Evolutionary conservation across 64 coral and sea anemone genomes (phyloP).

Genomic region (Montipora capricornis): DNA sequence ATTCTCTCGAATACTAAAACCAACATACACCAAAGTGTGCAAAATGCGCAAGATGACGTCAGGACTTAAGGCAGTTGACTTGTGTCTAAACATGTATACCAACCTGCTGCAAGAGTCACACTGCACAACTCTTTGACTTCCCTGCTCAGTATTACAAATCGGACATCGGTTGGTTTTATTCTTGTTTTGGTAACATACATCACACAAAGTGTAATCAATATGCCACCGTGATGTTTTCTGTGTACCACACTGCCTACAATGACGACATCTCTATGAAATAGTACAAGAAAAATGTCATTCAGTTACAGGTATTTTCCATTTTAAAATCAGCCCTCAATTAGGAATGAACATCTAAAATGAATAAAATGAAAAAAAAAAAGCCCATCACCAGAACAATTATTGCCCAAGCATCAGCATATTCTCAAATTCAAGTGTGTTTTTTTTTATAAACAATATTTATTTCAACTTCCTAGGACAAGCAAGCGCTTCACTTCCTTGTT

Average conservation of each 20-base stretch:
- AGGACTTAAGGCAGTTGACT: background rate
- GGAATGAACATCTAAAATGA: too few relatives aligned
- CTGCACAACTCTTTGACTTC: slow-evolving; percentile 74
- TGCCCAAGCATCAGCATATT: too few relatives aligned
- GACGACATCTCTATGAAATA: slow-evolving; percentile 71
- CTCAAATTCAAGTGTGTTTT: too few relatives aligned
- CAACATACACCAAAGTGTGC: too few relatives aligned
- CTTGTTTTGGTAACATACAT: slow-evolving; percentile 76
- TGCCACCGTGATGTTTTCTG: slow-evolving; percentile 80
- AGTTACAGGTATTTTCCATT: too few relatives aligned
- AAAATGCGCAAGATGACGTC: too few relatives aligned
- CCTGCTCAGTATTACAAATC: slow-evolving; percentile 76
- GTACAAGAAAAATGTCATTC: background rate
- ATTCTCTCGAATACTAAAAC: too few relatives aligned
- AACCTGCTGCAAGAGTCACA: slow-evolving; percentile 98
- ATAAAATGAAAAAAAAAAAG: too few relatives aligned
- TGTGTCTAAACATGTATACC: background rate
- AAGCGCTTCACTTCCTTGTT: background rate
- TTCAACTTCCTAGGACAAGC: too few relatives aligned
- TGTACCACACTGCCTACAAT: slow-evolving; percentile 77
- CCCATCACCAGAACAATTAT: too few relatives aligned
- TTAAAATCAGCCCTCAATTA: too few relatives aligned
- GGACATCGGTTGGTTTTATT: slow-evolving; percentile 84
- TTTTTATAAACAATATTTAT: too few relatives aligned
- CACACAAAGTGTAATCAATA: slow-evolving; percentile 87